A percentile compares a stretch with the other conserved stretches of the same genome.
phyloP scores from a whole-genome alignment of 2,888 invertebrate species.

The Cepaea hortensis region DNA sequence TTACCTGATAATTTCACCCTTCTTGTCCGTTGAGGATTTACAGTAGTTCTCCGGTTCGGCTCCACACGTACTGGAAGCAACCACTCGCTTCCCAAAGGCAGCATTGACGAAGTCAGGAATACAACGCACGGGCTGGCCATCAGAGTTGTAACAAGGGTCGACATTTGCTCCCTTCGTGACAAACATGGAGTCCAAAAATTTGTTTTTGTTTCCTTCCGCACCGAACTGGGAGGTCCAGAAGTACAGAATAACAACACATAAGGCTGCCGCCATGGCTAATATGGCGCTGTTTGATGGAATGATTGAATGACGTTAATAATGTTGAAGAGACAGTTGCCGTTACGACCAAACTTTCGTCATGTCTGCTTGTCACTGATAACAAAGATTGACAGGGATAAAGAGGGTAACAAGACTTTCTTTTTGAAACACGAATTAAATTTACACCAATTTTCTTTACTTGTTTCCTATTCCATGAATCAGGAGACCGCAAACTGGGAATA shows the following conservation, averaged over 20 bases:
- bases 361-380: neutral
- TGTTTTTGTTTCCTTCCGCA: slow-evolving; percentile 11
- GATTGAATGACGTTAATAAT: neutral
- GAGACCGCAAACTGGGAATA: neutral
- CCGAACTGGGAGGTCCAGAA: slow-evolving; percentile 5
- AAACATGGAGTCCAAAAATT: slow-evolving; percentile 33
- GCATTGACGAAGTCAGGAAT: slow-evolving; percentile 99
- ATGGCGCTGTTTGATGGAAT: neutral
- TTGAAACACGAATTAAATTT: neutral
- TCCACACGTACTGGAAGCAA: slow-evolving; percentile 90
- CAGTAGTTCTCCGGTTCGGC: slow-evolving; percentile 79
- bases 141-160: slow-evolving; percentile 92
- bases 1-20: slow-evolving; percentile 55
- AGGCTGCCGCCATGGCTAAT: neutral
- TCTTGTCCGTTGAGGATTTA: slow-evolving; percentile 74
- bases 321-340: no score
- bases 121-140: slow-evolving; percentile 85
- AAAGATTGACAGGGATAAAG: no score
- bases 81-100: slow-evolving; percentile 92
- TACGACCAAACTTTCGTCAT: neutral
- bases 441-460: no score
- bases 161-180: slow-evolving; percentile 55
- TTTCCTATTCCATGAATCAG: neutral
- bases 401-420: neutral
- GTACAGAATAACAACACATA: neutral